Percentiles rank a stretch among this genome's conserved stretches.
phyloP scores from a whole-genome alignment of 2,888 invertebrate genomes.

The Idaea aversata region DNA sequence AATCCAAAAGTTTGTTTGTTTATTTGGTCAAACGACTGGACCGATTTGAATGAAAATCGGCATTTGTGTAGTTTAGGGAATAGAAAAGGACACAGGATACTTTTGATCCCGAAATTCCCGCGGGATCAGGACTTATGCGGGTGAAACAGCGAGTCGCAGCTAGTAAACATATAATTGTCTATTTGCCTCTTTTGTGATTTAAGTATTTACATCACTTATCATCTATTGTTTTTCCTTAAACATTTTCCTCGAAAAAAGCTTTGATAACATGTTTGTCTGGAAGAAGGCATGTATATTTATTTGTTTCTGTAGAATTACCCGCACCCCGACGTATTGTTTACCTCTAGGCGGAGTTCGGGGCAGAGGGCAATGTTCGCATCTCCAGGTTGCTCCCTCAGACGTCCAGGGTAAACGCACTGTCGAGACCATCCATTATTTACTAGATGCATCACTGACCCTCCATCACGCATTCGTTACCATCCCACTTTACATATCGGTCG shows the following conservation, averaged over 20 bases:
- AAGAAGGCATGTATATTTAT: constrained; percentile 9
- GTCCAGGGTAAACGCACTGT: constrained; percentile 61
- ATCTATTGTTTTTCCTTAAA: not conserved
- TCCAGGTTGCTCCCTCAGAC: constrained; percentile 47
- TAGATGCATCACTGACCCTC: constrained; percentile 59
- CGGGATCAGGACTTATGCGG: no score
- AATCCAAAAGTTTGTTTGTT: no score
- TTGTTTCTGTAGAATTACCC: constrained; percentile 17
- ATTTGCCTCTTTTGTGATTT: no score
- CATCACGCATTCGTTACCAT: constrained; percentile 33
- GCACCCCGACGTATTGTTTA: constrained; percentile 18
- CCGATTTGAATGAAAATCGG: no score
- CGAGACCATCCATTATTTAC: constrained; percentile 59
- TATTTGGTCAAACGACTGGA: no score
- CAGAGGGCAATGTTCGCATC: constrained; percentile 49
- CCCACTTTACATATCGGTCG: constrained; percentile 25
- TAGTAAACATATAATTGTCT: no score
- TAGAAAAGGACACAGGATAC: no score
- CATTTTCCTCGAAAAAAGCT: not conserved
- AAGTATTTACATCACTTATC: not conserved
- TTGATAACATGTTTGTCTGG: constrained; percentile 4
- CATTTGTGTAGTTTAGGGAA: no score
- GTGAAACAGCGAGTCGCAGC: no score
- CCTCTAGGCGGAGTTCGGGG: constrained; percentile 4
- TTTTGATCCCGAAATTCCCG: no score